Evolutionary conservation across 2,113 vertebrate genomes (phyloP).

Genomic region (Hystrix brachyura): DNA sequence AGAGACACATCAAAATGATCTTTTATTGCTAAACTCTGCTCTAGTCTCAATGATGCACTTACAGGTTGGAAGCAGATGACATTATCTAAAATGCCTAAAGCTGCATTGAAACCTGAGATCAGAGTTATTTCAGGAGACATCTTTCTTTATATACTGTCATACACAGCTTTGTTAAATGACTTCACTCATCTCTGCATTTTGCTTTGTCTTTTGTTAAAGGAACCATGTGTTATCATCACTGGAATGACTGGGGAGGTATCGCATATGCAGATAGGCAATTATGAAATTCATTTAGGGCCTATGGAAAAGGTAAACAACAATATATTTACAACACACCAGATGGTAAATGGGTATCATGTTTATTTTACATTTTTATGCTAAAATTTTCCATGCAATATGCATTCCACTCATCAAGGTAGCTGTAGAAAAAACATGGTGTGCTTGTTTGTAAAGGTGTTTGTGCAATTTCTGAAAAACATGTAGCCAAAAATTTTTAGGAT

Average conservation of each 20-base stretch:
- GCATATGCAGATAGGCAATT: conserved; percentile 72
- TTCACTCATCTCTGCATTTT: conserved; percentile 60
- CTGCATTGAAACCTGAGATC: not conserved
- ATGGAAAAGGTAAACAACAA: conserved; percentile 74
- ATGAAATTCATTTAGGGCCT: conserved; percentile 74
- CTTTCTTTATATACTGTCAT: conserved; percentile 42
- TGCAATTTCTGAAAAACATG: conserved; percentile 47
- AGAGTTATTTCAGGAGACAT: conserved; percentile 47
- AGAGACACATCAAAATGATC: not conserved
- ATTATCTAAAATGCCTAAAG: not conserved
- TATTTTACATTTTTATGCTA: conserved; percentile 63
- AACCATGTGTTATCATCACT: conserved; percentile 32
- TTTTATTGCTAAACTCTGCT: conserved; percentile 41
- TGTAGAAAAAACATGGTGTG: not conserved
- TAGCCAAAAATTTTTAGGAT: not conserved
- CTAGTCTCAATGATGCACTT: not conserved
- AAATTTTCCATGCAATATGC: not conserved
- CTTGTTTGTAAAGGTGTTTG: conserved; percentile 22
- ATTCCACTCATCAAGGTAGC: conserved; percentile 61
- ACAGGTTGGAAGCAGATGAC: not conserved
- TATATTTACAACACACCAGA: conserved; percentile 75
- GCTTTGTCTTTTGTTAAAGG: conserved; percentile 52
- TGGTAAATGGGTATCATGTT: conserved; percentile 67
- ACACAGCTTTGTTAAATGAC: not conserved
- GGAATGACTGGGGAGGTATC: conserved; percentile 38